Percentiles rank a stretch among this genome's conserved stretches.
phyloP scores from a whole-genome alignment of 2,113 vertebrate genomes.

The Grantiella picta region DNA sequence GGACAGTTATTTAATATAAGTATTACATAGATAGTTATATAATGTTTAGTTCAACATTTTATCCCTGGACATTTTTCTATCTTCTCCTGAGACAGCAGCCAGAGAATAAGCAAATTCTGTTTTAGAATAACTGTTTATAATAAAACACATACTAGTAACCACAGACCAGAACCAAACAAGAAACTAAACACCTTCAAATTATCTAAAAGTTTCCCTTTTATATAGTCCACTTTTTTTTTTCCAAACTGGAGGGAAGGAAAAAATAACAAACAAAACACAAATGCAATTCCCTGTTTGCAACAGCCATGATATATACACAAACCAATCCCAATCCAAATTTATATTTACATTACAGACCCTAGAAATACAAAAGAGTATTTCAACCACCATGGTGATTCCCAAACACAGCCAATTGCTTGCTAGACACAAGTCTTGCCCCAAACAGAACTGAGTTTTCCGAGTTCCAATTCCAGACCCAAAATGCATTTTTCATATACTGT shows the following conservation, averaged over 20 bases:
- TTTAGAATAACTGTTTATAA: neutral
- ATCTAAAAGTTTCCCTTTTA: neutral
- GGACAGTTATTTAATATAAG: neutral
- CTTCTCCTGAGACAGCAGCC: neutral
- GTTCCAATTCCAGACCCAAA: neutral
- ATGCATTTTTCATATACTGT: neutral
- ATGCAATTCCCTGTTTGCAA: neutral
- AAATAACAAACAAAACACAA: neutral
- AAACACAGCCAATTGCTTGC: neutral
- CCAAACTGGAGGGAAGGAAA: neutral
- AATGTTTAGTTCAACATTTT: neutral
- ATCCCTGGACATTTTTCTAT: neutral
- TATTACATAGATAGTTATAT: neutral
- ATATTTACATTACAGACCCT: neutral
- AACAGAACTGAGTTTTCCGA: neutral
- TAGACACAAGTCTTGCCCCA: neutral
- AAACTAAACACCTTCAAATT: neutral
- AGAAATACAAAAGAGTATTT: neutral
- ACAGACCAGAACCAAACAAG: neutral
- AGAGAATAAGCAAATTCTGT: neutral
- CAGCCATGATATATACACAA: neutral
- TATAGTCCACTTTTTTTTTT: neutral
- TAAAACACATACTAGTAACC: neutral
- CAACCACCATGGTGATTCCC: neutral
- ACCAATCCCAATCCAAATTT: neutral